Evolutionary conservation across 2,113 vertebrate genomes (phyloP), one percentile per base, ranked within the genome.

Genomic region (Sceloporus tristichus): DNA sequence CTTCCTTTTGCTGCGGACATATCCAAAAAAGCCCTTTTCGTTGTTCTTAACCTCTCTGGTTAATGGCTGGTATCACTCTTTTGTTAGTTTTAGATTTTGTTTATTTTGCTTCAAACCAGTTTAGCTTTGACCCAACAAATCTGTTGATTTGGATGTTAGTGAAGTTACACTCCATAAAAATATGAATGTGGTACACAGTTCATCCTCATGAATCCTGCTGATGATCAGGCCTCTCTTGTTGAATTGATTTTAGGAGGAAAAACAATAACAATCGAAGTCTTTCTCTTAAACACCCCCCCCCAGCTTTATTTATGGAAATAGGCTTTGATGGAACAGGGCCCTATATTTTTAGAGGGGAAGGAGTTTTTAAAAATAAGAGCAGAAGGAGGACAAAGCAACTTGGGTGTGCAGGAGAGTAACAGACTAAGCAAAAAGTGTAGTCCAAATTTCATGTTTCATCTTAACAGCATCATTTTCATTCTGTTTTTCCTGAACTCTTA

Each of bases 151-250:
- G 92, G 92, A 90, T 93, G 94, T 93, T 70, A 1, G 90, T 94
- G 92, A 94, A 79, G 90, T 85, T 90, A 92, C 93, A 93, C 94
- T 96, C 94, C 92, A 94, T 92, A 94, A 95, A 94, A 93, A 88
- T 93, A 81, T 86, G 95, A 95, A 91, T 94, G 92, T 71, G 0
- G 91, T 95, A 92, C 96, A 97, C 7, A 7, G 48, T 48, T 48
- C 48, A 48, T 48, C 48, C 96, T 96, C 97, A 96, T 95, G 13
- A 9, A 65, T 65, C 19, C 62, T 65, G 62, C 48, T 7, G 7
- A 48, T 65, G 62, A 65, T 6, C 62, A 65, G 62, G 13, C 62
- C 7, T 48, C 48, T 0, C 48, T 48, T 48, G 48, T 48, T 5
- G 48, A 7, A 48, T 48, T 48, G 48, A 48, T 48, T 48, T 48